Percentiles rank a stretch among this genome's conserved stretches.
These are phyloP conservation scores for Glossophaga mutica DNA, from an alignment of 2,797 vertebrate species.

Conservation along the genomic window DNA sequence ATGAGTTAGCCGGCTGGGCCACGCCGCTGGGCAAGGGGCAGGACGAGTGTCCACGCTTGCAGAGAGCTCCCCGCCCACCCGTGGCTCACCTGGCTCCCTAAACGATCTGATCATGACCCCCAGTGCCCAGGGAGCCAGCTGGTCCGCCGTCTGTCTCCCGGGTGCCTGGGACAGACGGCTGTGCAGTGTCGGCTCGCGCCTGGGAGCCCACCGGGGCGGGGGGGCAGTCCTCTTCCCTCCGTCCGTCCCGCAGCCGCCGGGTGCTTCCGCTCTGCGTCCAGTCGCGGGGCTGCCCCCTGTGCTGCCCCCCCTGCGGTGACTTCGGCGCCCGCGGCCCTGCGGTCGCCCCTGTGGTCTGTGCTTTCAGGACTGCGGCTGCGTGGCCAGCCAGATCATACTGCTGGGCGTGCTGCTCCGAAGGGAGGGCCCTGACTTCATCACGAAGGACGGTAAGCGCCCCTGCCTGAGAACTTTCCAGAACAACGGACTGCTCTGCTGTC, in stretches of 20 bases:
- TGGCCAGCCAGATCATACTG: constrained; percentile 93
- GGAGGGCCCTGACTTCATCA: constrained; percentile 92
- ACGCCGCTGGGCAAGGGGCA: too few relatives aligned
- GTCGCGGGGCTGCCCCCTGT: neutral
- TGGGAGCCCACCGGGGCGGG: neutral
- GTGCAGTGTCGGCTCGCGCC: neutral
- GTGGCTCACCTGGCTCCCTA: neutral
- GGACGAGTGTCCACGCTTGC: neutral
- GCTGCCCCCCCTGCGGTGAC: neutral
- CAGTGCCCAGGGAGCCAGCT: neutral
- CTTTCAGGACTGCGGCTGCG: constrained; percentile 90
- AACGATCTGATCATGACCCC: neutral
- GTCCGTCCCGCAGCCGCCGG: neutral
- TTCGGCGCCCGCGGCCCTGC: constrained; percentile 27
- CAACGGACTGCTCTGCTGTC: neutral
- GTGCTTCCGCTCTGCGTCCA: neutral
- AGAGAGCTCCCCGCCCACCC: neutral
- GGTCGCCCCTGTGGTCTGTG: constrained; percentile 37
- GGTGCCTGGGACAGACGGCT: neutral
- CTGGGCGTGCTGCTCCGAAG: constrained; percentile 90
- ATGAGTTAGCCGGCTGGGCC: too few relatives aligned
- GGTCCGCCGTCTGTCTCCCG: neutral
- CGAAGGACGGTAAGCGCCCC: constrained; percentile 88
- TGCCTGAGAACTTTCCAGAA: neutral
- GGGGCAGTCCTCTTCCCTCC: neutral